Base-by-base conservation (phyloP, 2,888 invertebrate genomes). In the Drosophila neutralis region DNA sequence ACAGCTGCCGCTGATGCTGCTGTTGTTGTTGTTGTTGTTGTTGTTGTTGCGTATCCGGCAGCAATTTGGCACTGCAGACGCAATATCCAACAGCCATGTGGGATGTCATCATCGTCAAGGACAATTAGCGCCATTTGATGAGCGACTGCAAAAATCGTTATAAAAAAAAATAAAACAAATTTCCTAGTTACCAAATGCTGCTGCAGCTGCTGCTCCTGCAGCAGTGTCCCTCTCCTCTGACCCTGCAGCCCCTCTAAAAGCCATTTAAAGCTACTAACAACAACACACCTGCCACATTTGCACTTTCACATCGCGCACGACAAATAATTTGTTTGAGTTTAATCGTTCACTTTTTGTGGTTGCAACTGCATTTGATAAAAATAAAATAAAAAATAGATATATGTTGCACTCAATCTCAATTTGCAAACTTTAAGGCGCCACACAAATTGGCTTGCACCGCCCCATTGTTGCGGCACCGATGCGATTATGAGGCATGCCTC, bases 91-190 rank as follows among this genome's bases (percentile, higher is more conserved):
- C 72, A 73, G 84, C 80, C 87, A 82, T 83, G 85, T 85, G 89
- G 89, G 87, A 85, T 87, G 87, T 60, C 73, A 75, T 72, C 82
- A 66, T 77, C 85, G 85, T 89, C 85, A 85, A 85, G 85, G 85
- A 85, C 85, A 85, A 85, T 85, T 85, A 85, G 85, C 80, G 85
- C 78, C 84, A 70, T 80, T 81, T 83, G 80, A 84, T 84, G 89
- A 73, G 73, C 77, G 72, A 82, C 70, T 64, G 70, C 53, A 53
- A 61, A 57, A 57, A 52, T 63, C 42, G 42, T 52, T 38, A 45
- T 45, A 42, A 54, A 38, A 35, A 38, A 53, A 45, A 24, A 29
- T 29, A 38, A 60, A 42, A 27, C 21, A 33, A 68, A 38, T 45
- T 58, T 35, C 7, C 31, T 70, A 38, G 27, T 31, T 36, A 15